Conservation (phyloP, 2,113 vertebrate species). For the Brachionichthys hirsutus region DNA sequence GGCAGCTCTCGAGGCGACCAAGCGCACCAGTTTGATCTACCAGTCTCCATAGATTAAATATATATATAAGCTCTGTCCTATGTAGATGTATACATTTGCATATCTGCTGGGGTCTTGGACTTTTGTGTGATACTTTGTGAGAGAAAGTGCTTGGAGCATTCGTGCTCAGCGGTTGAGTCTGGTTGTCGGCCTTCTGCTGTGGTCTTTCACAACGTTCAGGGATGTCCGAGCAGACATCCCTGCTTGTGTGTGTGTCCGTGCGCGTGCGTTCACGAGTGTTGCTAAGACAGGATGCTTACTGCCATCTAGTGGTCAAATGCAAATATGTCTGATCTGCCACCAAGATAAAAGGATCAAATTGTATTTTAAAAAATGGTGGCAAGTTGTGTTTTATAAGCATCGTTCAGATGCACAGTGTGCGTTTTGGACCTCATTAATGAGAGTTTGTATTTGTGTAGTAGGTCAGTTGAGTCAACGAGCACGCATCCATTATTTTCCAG, state of each 20-base stretch:
- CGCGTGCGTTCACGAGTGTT: slow-evolving; percentile 6
- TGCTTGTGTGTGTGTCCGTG: slow-evolving; percentile 9
- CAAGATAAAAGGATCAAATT: slow-evolving; percentile 7
- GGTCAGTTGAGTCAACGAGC: slow-evolving; percentile 58
- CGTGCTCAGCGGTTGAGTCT: slow-evolving; percentile 66
- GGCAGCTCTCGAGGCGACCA: slow-evolving; percentile 31
- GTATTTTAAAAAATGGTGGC: not conserved
- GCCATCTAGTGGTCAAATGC: slow-evolving; percentile 65
- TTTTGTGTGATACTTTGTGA: slow-evolving; percentile 32
- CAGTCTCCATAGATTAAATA: slow-evolving; percentile 20
- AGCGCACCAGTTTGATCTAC: slow-evolving; percentile 15
- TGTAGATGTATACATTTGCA: slow-evolving; percentile 4
- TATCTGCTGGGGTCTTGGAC: slow-evolving; percentile 24
- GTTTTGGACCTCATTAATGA: slow-evolving; percentile 42
- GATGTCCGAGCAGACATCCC: slow-evolving; percentile 59
- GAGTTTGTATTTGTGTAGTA: slow-evolving; percentile 41
- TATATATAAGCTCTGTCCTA: slow-evolving; percentile 22
- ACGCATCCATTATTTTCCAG: slow-evolving; percentile 42
- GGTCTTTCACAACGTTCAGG: slow-evolving; percentile 73
- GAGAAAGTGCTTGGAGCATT: slow-evolving; percentile 48
- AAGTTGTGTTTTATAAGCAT: slow-evolving; percentile 10
- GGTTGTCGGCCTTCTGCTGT: slow-evolving; percentile 67
- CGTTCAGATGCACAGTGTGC: slow-evolving; percentile 11
- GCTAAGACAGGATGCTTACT: slow-evolving; percentile 55
- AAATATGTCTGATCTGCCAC: slow-evolving; percentile 13